Evolutionary conservation across 2,888 invertebrate genomes (phyloP), one percentile per base, ranked within the genome.

Genomic region (Scaptodrosophila latifasciaeformis): DNA sequence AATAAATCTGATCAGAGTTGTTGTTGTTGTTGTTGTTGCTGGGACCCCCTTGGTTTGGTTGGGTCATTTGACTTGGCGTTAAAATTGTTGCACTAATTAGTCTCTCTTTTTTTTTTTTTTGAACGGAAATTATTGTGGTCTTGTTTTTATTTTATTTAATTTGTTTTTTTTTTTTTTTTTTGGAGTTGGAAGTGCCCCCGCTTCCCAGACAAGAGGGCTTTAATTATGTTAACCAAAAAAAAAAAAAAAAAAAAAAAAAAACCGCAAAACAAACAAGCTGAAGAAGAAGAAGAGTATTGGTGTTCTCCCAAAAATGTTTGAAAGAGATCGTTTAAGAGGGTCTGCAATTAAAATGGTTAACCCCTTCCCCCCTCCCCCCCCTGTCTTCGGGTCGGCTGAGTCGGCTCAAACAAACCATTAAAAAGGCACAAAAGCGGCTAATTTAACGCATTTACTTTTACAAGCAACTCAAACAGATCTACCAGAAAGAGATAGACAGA

Each of bases 391-490:
- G n/a, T n/a, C n/a, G n/a, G n/a, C n/a, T n/a, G n/a, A n/a, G n/a
- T n/a, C n/a, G n/a, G n/a, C 44, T 19, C 46, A 63, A 64, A 61
- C 61, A 61, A 56, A 59, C 45, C 58, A 50, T 63, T 60, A 58
- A 55, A 61, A 40, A 55, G 53, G 58, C 65, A 74, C 77, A 79
- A 82, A 69, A 67, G 80, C 69, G 69, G 70, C 65, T 76, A 70
- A 82, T 81, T 80, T 74, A 79, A 82, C 77, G 81, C 82, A 79
- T 82, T 76, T 76, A 68, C 65, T 57, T 62, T 52, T 52, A 54
- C 34, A 53, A 46, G 49, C 51, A 17, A 17, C 34, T 10, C 45
- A 18, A 9, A 3, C 35, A 13, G 29, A 18, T 29, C 12, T 24
- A 13, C 7, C 12, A 30, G 2, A 30, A 30, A 24, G 15, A 15